A percentile compares a stretch with the other conserved stretches of the same genome.
These are phyloP conservation scores for Brachionus plicatilis DNA, from an alignment of 1,140 invertebrate species.

Conservation along the genomic window DNA sequence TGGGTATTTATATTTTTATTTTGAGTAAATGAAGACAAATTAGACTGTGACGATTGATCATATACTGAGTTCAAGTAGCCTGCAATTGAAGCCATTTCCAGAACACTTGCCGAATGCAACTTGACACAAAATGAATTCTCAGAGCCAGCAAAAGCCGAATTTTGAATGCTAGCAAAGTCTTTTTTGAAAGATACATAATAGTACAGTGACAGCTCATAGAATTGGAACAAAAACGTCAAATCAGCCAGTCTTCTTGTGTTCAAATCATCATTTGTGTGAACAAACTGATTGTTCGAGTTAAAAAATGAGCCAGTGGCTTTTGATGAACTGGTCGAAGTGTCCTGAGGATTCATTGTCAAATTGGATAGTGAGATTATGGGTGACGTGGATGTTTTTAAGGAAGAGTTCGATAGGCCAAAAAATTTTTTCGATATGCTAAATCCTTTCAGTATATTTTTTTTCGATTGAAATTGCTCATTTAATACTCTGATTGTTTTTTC, in stretches of 20 bases:
- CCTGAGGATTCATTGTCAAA: background rate
- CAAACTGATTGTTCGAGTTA: background rate
- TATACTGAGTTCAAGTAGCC: background rate
- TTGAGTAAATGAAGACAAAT: constrained; percentile 35
- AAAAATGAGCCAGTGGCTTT: background rate
- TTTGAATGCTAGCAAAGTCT: constrained; percentile 82
- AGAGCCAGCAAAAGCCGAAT: background rate
- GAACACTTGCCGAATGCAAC: background rate
- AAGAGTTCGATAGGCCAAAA: constrained; percentile 71
- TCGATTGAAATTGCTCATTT: constrained; percentile 68
- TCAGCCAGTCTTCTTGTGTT: constrained; percentile 86
- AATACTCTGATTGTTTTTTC: constrained; percentile 76
- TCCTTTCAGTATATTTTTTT: constrained; percentile 60
- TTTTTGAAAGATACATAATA: constrained; percentile 89
- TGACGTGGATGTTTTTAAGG: constrained; percentile 46
- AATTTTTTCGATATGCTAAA: constrained; percentile 87
- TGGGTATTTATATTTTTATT: background rate
- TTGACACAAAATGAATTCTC: background rate
- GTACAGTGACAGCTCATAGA: constrained; percentile 84
- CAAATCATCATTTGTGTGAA: constrained; percentile 67
- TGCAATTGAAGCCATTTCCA: constrained; percentile 25
- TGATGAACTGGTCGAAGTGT: background rate
- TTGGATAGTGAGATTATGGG: background rate
- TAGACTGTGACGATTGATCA: background rate
- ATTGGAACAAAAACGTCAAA: constrained; percentile 89